These are phyloP conservation scores for Sapajus apella DNA, from an alignment of 2,113 vertebrate genomes.

Conservation along the genomic window DNA sequence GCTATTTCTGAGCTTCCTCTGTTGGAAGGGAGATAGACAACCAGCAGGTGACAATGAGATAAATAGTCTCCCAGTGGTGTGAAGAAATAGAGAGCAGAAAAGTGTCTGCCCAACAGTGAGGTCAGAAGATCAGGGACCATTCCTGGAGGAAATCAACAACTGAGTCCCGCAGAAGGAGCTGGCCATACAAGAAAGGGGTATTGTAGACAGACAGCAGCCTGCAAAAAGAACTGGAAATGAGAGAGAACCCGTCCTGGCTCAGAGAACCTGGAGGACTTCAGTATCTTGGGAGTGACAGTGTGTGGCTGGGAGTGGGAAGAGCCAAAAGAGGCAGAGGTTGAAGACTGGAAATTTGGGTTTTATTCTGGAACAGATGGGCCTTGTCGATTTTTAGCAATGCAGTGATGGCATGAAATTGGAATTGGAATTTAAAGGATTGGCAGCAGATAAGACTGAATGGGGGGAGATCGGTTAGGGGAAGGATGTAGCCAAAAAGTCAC, in stretches of 20 bases:
- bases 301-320: background rate
- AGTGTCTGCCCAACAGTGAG: background rate
- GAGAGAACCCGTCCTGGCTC: background rate
- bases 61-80: background rate
- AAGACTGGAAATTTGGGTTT: background rate
- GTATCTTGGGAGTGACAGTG: background rate
- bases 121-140: background rate
- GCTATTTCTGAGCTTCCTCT: background rate
- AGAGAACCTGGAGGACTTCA: rapidly evolving
- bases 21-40: background rate
- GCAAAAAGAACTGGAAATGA: background rate
- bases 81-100: background rate
- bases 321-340: background rate
- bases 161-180: background rate
- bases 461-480: no score
- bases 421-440: background rate
- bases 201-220: background rate
- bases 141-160: background rate
- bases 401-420: background rate
- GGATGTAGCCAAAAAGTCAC: background rate
- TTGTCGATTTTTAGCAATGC: background rate
- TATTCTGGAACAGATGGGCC: no score
- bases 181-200: background rate
- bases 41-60: background rate
- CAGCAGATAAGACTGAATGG: background rate